Conservation (phyloP, 2,797 vertebrate genomes). For the Falco biarmicus region DNA sequence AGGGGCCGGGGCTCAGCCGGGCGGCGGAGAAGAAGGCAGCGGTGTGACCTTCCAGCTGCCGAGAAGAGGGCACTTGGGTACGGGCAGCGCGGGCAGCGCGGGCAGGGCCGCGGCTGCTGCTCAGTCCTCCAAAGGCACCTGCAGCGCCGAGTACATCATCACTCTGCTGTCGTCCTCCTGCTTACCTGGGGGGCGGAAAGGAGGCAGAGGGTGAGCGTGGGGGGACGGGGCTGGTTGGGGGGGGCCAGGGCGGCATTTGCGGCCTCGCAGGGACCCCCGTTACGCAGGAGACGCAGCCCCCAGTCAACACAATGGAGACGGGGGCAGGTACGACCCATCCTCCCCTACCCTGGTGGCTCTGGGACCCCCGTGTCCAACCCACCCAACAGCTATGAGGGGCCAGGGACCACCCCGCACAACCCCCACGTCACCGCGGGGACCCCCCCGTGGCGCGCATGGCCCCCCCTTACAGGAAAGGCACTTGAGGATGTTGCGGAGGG, state of each 20-base stretch:
- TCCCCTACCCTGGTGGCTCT: background rate
- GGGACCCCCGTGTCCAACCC: background rate
- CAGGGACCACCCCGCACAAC: background rate
- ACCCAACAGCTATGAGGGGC: no score
- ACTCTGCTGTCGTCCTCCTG: constrained; percentile 71
- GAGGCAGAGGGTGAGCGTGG: background rate
- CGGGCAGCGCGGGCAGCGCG: no score
- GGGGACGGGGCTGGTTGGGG: background rate
- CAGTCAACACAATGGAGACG: no score
- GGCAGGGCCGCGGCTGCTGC: background rate
- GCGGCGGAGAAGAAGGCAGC: background rate
- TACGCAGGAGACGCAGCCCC: background rate
- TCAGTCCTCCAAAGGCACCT: constrained; percentile 78
- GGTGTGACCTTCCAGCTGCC: background rate
- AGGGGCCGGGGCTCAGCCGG: background rate
- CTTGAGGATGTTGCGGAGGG: constrained; percentile 72
- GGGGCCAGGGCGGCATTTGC: no score
- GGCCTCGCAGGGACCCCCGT: rapidly evolving
- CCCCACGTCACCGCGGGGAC: rapidly evolving
- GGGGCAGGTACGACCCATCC: background rate
- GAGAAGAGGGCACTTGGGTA: background rate
- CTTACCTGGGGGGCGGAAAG: constrained; percentile 61
- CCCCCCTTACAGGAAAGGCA: constrained; percentile 79
- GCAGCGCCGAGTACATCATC: constrained; percentile 78
- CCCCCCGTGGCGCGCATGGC: rapidly evolving